Conservation (phyloP, 2,888 invertebrate species). For the Amorpha juglandis region DNA sequence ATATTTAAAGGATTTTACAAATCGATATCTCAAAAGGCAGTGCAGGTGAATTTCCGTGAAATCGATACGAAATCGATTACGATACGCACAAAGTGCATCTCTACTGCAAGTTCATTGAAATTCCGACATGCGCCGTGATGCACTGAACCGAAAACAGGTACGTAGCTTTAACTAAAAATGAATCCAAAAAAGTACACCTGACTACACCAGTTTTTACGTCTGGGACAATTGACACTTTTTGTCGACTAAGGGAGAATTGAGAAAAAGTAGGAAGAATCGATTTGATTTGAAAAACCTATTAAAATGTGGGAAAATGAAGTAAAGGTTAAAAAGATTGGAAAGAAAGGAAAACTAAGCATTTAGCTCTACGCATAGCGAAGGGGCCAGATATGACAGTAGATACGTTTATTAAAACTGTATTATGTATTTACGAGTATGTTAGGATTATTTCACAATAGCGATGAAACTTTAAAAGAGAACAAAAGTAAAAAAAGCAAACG, state of each 20-base stretch:
- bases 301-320: neutral
- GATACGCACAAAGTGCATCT: neutral
- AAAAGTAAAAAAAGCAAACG: too few relatives aligned
- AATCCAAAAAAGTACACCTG: neutral
- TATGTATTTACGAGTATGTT: too few relatives aligned
- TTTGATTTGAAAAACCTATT: neutral
- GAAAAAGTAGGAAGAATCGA: neutral
- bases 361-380: too few relatives aligned
- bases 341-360: too few relatives aligned
- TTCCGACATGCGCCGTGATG: conserved; percentile 6
- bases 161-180: neutral
- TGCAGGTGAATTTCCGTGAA: neutral
- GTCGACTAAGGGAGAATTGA: neutral
- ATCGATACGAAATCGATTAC: conserved; percentile 2
- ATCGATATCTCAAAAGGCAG: neutral
- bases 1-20: neutral
- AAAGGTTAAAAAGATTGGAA: neutral
- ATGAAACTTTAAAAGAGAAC: too few relatives aligned
- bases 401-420: too few relatives aligned
- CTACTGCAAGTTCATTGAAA: neutral
- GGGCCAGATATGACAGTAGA: too few relatives aligned
- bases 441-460: too few relatives aligned
- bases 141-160: conserved; percentile 8
- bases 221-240: conserved; percentile 8
- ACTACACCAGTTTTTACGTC: neutral